These are phyloP conservation scores for Maccullochella peelii DNA, from an alignment of 2,113 vertebrate genomes.

Conservation along the genomic window DNA sequence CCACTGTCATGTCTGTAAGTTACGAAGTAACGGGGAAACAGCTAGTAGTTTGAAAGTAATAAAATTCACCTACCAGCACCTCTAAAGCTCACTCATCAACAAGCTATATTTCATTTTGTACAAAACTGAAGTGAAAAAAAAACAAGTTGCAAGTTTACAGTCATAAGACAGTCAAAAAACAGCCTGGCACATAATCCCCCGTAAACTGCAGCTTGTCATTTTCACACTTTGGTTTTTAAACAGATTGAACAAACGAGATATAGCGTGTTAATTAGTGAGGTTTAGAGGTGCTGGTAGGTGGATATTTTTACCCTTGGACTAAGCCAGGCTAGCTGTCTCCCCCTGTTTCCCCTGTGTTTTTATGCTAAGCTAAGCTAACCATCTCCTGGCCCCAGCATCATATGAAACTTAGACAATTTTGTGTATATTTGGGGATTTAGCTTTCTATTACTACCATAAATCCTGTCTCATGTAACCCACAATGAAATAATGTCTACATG, in stretches of 20 bases:
- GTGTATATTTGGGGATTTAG: not conserved
- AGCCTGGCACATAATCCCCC: too few species aligned
- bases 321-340: not conserved
- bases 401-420: not conserved
- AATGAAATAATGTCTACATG: constrained; percentile 10
- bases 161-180: not conserved
- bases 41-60: not conserved
- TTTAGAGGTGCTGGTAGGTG: too few species aligned
- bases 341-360: not conserved
- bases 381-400: not conserved
- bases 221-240: too few species aligned
- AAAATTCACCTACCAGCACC: not conserved
- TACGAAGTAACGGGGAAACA: not conserved
- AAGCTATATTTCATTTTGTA: too few species aligned
- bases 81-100: not conserved
- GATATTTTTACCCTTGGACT: too few species aligned
- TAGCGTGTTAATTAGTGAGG: too few species aligned
- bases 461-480: not conserved
- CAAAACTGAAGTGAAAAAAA: not conserved
- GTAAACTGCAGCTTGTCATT: too few species aligned
- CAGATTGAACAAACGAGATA: too few species aligned
- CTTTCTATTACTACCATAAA: constrained; percentile 5
- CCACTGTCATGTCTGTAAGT: not conserved
- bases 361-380: not conserved
- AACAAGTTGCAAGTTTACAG: not conserved